These are phyloP conservation scores for Anolis carolinensis DNA, from an alignment of 2,113 vertebrate species.

Conservation along the genomic window DNA sequence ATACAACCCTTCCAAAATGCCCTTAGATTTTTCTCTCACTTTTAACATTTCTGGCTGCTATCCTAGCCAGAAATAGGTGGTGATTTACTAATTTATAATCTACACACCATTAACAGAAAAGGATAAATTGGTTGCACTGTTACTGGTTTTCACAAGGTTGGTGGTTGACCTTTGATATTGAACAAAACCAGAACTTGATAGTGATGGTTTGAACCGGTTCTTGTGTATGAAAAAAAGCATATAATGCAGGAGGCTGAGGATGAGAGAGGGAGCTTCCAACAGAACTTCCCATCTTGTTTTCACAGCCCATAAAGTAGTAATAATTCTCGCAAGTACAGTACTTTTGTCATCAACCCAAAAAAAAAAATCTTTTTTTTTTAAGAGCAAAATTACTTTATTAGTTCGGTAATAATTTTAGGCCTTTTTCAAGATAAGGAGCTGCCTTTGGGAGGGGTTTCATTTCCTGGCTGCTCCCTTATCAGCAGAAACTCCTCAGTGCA, in stretches of 20 bases:
- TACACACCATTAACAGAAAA: neutral
- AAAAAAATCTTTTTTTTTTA: conserved; percentile 53
- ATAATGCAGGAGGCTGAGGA: neutral
- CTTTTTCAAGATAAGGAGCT: conserved; percentile 82
- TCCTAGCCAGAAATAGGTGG: neutral
- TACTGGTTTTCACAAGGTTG: neutral
- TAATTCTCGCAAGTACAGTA: conserved; percentile 71
- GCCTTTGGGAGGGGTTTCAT: conserved; percentile 82
- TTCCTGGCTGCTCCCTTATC: conserved; percentile 82
- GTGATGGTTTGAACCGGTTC: neutral
- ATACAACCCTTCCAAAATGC: neutral
- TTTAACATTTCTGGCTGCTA: neutral
- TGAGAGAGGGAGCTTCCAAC: neutral
- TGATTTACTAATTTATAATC: neutral
- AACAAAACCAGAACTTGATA: neutral
- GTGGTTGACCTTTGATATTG: neutral
- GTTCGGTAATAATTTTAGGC: conserved; percentile 83
- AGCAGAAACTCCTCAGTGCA: conserved; percentile 77
- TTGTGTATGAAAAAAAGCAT: no score
- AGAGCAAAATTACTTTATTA: conserved; percentile 85
- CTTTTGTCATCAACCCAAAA: conserved; percentile 69
- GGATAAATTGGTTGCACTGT: neutral
- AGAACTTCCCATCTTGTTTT: conserved; percentile 61
- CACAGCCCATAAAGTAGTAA: conserved; percentile 73
- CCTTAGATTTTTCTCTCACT: no score